Evolutionary conservation across 1,140 invertebrate species (phyloP).

Genomic region (Pollicipes pollicipes): DNA sequence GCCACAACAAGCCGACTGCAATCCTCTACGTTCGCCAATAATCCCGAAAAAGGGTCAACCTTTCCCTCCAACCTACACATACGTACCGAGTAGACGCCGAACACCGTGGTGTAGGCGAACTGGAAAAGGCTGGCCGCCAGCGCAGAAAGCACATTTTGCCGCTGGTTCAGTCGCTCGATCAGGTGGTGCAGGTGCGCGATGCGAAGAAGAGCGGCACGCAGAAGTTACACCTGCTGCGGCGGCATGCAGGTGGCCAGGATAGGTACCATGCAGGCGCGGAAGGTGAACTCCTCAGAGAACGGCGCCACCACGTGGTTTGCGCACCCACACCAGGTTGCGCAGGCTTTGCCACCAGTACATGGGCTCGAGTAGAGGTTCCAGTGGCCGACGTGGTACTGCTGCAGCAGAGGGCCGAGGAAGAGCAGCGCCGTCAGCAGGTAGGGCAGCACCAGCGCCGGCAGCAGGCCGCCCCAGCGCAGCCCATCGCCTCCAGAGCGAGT

Average conservation of each 20-base stretch:
- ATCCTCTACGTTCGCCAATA: too few relatives aligned
- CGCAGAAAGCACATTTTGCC: constrained; percentile 23
- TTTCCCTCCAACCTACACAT: too few relatives aligned
- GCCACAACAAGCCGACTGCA: too few relatives aligned
- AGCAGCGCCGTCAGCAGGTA: constrained; percentile 62
- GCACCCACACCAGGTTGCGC: constrained; percentile 60
- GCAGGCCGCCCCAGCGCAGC: constrained; percentile 51
- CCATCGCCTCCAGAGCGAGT: constrained; percentile 45
- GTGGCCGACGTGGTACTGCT: constrained; percentile 34
- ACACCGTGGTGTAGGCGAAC: constrained; percentile 73
- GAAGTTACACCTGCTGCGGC: constrained; percentile 54
- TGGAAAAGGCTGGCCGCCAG: constrained; percentile 42
- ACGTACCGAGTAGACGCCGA: constrained; percentile 67
- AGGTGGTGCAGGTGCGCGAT: constrained; percentile 83
- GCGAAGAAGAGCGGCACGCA: constrained; percentile 78
- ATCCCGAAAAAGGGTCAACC: too few relatives aligned
- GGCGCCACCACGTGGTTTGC: constrained; percentile 81
- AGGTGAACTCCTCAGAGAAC: constrained; percentile 84
- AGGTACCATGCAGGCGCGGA: constrained; percentile 84
- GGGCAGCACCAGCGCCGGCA: constrained; percentile 53
- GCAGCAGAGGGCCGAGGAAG: constrained; percentile 61
- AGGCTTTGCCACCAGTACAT: constrained; percentile 51
- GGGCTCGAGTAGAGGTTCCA: constrained; percentile 32
- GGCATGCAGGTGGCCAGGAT: constrained; percentile 62
- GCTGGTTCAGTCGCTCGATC: constrained; percentile 50